Conservation (phyloP, 1,140 invertebrate species). For the Hyposmocoma kahamanoa region DNA sequence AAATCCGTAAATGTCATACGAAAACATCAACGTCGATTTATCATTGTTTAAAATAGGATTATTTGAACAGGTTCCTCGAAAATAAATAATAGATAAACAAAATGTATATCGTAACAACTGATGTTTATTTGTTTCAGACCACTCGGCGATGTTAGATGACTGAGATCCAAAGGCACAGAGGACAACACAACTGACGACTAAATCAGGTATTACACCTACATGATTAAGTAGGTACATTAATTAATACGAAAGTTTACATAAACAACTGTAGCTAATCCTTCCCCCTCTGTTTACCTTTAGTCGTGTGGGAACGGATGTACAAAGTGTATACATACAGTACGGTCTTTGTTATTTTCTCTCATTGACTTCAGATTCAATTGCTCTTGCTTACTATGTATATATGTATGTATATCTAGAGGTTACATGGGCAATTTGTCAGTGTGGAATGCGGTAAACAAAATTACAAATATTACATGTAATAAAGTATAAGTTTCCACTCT, state of each 20-base stretch:
- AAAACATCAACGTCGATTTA: background rate
- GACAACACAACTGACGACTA: background rate
- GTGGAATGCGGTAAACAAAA: background rate
- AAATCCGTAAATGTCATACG: background rate
- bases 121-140: conserved; percentile 21
- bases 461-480: background rate
- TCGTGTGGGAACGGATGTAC: background rate
- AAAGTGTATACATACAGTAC: background rate
- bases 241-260: background rate
- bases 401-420: too few relatives aligned
- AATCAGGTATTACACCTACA: background rate
- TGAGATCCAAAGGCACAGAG: background rate
- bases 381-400: background rate
- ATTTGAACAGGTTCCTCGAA: too few relatives aligned
- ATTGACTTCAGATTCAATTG: background rate
- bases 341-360: background rate
- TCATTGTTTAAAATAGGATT: background rate
- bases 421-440: too few relatives aligned
- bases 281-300: background rate
- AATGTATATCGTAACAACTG: too few relatives aligned
- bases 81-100: too few relatives aligned
- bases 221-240: background rate
- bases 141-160: conserved; percentile 9
- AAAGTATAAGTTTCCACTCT: background rate
- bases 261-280: background rate